Base-by-base conservation (phyloP, 53 echinoderm and acorn worm genomes). In the Pentamera pediparva region DNA sequence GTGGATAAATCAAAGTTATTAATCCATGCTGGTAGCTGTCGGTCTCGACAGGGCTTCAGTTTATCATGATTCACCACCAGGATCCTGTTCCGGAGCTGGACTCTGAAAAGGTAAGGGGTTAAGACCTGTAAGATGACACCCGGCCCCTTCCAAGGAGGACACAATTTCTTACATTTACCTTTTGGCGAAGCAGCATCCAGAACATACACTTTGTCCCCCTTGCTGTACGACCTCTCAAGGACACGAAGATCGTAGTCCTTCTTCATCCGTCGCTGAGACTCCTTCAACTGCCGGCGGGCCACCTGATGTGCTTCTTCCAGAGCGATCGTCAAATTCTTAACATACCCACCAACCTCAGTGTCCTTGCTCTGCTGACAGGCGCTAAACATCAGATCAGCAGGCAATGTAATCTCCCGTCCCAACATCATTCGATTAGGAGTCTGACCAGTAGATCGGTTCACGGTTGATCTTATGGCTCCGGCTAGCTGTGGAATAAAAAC, bases 81-180 rank as follows among this genome's bases (percentile, higher is more conserved):
- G 21, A 57, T 25, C 58, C 39, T 77, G 35, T 69, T 83, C 13
- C 67, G 35, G 32, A 67, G 37, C 37, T 56, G 53, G 19, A 83
- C 76, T 41, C 77, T 34, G 52, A 64, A 77, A 0, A 83, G 64
- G 32, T 69, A 83, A 2, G 83, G 77, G 6, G 61, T 63, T 9
- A 67, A 26, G 19, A 26, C 55, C 6, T 83, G 34, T 0, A 52
- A 39, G 17, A 77, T 65, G 20, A 77, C 18, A 9, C 57, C 76
- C 6, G 77, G 83, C 18, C 83, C 83, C 39, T 83, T 83, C 83
- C 77, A 77, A 26, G 77, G 76, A 4, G 83, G 67, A 53, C 65
- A 30, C 24, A 83, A 32, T 34, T 83, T 77, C 21, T 28, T 63
- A 40, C 77, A 40, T 51, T 59, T n/a, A 71, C 3, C 78, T 73